Base-by-base conservation (phyloP, 2,888 invertebrate genomes). In the Ectobius pallidus region DNA sequence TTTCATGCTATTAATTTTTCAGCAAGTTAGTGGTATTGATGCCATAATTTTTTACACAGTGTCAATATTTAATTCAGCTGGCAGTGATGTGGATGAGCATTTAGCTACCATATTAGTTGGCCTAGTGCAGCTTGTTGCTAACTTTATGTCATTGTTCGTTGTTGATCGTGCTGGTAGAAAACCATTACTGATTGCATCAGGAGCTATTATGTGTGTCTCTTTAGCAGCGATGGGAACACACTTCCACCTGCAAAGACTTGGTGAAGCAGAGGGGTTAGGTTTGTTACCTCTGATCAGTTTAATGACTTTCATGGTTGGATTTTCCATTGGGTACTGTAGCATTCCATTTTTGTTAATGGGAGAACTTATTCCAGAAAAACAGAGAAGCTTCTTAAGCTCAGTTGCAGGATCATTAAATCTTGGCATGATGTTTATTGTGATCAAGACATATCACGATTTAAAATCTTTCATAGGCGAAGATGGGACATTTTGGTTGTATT, bases 111-210 rank as follows among this genome's bases (percentile, higher is more conserved):
- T 89, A 58, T 80, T 86, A 49, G 84, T 88, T 0, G 89, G 87
- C 4, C 79, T 83, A n/a, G 87, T 89, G 9, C 89, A 89, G 77
- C 80, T 89, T 16, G 27, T 85, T 1, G 84, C 86, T 74, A 87
- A 87, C 77, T 84, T 82, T 0, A 81, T 86, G 3, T 86, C 87
- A 73, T 84, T 87, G 0, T 78, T 87, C 79, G 77, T 88, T 63
- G 87, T 88, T 25, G 91, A 91, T 80, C 84, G 85, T 42, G 83
- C 86, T 0, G 91, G 91, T 0, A 80, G 91, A 7, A 82, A 87
- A 39, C 86, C 87, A 0, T 82, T 91, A 34, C 84, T 91, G 62
- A 81, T 90, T 3, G 77, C 87, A 11, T 90, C 89, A 0, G 88
- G 89, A 0, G 80, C 85, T 11, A 79, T 86, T 46, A 88, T 87